Conservation (phyloP, 2,888 invertebrate species). For the Trissolcus brochymenae region DNA sequence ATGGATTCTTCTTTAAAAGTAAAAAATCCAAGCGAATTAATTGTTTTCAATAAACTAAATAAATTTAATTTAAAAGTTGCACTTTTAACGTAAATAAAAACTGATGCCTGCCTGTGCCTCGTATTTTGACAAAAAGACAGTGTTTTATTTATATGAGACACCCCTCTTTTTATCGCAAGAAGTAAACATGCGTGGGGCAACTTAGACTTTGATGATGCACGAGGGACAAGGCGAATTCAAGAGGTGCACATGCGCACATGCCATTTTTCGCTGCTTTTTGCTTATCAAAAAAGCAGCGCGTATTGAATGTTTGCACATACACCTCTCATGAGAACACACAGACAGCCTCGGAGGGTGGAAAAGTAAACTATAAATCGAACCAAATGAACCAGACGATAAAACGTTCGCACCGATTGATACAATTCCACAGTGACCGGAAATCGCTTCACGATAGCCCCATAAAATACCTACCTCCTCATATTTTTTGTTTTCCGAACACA, state of each 20-base stretch:
- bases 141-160: constrained; percentile 29
- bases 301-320: constrained; percentile 33
- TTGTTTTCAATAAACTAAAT: too few species aligned
- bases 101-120: background rate
- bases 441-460: constrained; percentile 45
- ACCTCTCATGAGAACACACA: constrained; percentile 9
- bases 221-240: constrained; percentile 37
- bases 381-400: constrained; percentile 51
- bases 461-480: constrained; percentile 46
- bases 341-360: constrained; percentile 19
- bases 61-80: too few species aligned
- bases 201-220: constrained; percentile 30
- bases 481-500: constrained; percentile 32
- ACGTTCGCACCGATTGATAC: constrained; percentile 43
- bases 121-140: constrained; percentile 8
- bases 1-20: too few species aligned
- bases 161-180: constrained; percentile 38
- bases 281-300: constrained; percentile 39
- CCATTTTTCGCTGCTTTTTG: constrained; percentile 40
- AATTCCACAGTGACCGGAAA: constrained; percentile 51
- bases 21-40: too few species aligned
- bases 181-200: constrained; percentile 36
- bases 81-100: too few species aligned
- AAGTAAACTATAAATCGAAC: constrained; percentile 54
- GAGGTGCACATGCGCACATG: constrained; percentile 21